These are phyloP conservation scores for Nanorana parkeri DNA, from an alignment of 2,113 vertebrate species.

Conservation along the genomic window DNA sequence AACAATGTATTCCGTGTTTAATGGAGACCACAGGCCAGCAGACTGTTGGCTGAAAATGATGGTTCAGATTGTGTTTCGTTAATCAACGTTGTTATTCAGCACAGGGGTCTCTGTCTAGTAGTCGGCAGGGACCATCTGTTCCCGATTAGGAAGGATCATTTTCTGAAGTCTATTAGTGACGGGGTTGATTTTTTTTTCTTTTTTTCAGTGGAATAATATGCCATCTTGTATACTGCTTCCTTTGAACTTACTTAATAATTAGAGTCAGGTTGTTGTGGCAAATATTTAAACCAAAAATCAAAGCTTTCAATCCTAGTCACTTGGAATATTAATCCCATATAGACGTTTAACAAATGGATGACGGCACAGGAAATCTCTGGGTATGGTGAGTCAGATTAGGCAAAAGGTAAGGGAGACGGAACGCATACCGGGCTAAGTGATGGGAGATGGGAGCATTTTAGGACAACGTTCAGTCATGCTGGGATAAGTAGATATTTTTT, in stretches of 20 bases:
- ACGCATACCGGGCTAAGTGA: neutral
- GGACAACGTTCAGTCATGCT: neutral
- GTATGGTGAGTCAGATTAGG: neutral
- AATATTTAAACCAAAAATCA: slow-evolving; percentile 42
- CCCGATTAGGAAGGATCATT: slow-evolving; percentile 27
- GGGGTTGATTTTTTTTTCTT: slow-evolving; percentile 22
- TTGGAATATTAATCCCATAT: slow-evolving; percentile 40
- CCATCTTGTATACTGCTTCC: neutral
- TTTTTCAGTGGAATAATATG: slow-evolving; percentile 12
- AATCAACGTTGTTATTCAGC: slow-evolving; percentile 6
- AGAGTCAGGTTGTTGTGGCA: slow-evolving; percentile 37
- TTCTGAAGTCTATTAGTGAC: slow-evolving; percentile 21
- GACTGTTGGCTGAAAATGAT: neutral
- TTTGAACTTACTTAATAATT: slow-evolving; percentile 51
- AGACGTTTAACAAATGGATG: slow-evolving; percentile 36
- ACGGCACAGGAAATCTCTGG: slow-evolving; percentile 11
- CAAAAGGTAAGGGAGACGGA: neutral
- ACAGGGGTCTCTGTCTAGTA: neutral
- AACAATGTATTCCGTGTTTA: too few relatives aligned
- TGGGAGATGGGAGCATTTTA: neutral
- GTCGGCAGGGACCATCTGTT: slow-evolving; percentile 23
- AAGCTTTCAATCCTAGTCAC: slow-evolving; percentile 18
- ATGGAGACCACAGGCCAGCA: neutral
- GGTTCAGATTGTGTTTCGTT: neutral
- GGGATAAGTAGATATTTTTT: neutral